These are phyloP conservation scores for Lucilia sericata DNA, from an alignment of 1,140 invertebrate species.

Conservation along the genomic window DNA sequence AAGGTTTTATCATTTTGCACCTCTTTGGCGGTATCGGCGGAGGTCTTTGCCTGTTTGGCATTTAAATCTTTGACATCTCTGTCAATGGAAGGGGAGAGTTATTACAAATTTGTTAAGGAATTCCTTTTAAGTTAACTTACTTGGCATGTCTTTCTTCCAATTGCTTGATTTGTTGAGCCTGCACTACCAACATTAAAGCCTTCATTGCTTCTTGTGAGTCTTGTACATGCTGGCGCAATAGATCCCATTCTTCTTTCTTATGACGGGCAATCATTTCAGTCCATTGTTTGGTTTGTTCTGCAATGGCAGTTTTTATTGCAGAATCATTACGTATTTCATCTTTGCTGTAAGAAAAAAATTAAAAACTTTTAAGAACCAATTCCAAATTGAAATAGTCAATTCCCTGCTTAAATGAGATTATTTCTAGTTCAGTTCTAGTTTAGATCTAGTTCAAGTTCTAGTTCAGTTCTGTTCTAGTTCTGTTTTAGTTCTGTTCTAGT, in stretches of 20 bases:
- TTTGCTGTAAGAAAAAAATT: constrained; percentile 72
- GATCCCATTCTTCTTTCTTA: constrained; percentile 91
- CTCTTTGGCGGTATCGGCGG: constrained; percentile 96
- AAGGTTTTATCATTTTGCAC: constrained; percentile 96
- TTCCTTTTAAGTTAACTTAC: constrained; percentile 66
- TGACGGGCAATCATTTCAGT: constrained; percentile 90
- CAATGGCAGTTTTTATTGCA: constrained; percentile 82
- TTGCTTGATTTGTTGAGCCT: constrained; percentile 90
- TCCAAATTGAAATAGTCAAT: neutral
- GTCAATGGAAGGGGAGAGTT: constrained; percentile 48
- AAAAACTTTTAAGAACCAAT: constrained; percentile 41
- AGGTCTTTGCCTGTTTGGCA: constrained; percentile 92
- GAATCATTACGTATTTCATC: constrained; percentile 84
- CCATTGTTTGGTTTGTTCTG: constrained; percentile 94
- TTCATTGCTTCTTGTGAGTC: constrained; percentile 88
- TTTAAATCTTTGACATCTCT: constrained; percentile 98
- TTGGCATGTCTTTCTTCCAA: constrained; percentile 90
- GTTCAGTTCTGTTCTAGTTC: too few relatives aligned
- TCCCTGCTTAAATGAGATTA: too few relatives aligned
- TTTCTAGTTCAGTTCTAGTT: too few relatives aligned
- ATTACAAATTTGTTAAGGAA: neutral
- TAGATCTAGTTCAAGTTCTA: too few relatives aligned
- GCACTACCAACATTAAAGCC: constrained; percentile 87
- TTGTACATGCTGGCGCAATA: constrained; percentile 83
- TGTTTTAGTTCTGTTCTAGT: too few relatives aligned